Evolutionary conservation across 2,113 vertebrate species (phyloP), one percentile per base, ranked within the genome.

Genomic region (Notothenia rossii): DNA sequence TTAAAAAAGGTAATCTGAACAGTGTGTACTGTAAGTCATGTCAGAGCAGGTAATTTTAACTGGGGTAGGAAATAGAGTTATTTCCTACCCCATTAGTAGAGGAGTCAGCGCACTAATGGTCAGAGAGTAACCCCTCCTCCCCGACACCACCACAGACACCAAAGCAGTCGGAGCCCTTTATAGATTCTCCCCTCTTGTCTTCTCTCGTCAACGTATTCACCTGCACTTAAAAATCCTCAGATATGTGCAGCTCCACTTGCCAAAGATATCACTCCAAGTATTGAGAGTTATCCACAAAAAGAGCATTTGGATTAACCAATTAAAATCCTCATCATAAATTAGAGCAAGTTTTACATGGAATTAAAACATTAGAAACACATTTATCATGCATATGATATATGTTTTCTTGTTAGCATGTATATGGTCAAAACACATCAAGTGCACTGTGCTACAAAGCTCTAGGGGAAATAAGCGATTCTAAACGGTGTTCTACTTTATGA

Each of bases 41-140:
- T 85, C 77, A 79, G 82, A 84, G 75, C 65, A 65, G 80, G 72
- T 86, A 82, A 83, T 90, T 91, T 90, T 85, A 77, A 75, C 76
- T 56, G 43, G 66, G 62, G 53, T 75, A 54, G 76, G 78, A 88
- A 92, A 92, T 89, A 84, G 81, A 92, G 89, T 91, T 92, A 89
- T 91, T 90, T 91, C 88, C 85, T 92, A 74, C 78, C 89, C 89
- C 87, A 91, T 93, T 90, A 88, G 91, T 61, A 55, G 83, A 85
- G 62, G 79, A 89, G 88, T 81, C 89, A 89, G 80, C 65, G 71
- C 92, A 89, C 91, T 93, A 92, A 94, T 93, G 91, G 93, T 94
- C 93, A 92, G 90, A 83, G 86, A 91, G 77, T 88, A 89, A 76
- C 79, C 61, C 46, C 54, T 64, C 72, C 59, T 17, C 40, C 74